Percentiles rank a stretch among this genome's conserved stretches.
phyloP scores from a whole-genome alignment of 2,797 vertebrate species.

The Eospalax fontanierii region DNA sequence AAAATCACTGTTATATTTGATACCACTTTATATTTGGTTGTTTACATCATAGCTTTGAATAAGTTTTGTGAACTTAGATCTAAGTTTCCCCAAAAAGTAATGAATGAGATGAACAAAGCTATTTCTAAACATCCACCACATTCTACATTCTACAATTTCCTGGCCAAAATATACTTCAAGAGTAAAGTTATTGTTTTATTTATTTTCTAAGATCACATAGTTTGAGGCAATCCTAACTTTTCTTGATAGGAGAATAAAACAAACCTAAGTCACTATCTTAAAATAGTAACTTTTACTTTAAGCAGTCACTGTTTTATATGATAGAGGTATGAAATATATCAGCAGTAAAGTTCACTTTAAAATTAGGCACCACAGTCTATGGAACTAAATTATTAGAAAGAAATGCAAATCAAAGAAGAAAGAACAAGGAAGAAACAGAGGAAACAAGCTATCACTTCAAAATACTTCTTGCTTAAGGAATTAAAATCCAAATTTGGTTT shows the following conservation, averaged over 20 bases:
- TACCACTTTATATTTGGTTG: neutral
- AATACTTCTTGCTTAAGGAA: neutral
- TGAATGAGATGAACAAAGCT: neutral
- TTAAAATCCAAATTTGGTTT: neutral
- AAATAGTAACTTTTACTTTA: neutral
- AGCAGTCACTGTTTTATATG: neutral
- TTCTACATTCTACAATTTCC: neutral
- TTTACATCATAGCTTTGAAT: neutral
- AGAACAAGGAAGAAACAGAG: neutral
- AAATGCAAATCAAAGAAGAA: neutral
- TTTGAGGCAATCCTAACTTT: neutral
- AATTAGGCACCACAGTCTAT: neutral
- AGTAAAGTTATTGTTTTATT: neutral
- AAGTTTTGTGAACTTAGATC: neutral
- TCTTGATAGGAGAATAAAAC: constrained; percentile 17
- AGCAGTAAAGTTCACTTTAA: constrained; percentile 30
- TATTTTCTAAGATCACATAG: constrained; percentile 5
- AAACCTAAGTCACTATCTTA: neutral
- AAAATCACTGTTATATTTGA: neutral
- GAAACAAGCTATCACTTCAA: neutral
- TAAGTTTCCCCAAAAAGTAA: neutral
- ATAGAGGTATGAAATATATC: neutral
- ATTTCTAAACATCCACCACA: neutral
- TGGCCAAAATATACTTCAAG: constrained; percentile 9
- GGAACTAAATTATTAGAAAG: neutral